Evolutionary conservation across 1,140 invertebrate genomes (phyloP).

Genomic region (Venustaconcha ellipsiformis): DNA sequence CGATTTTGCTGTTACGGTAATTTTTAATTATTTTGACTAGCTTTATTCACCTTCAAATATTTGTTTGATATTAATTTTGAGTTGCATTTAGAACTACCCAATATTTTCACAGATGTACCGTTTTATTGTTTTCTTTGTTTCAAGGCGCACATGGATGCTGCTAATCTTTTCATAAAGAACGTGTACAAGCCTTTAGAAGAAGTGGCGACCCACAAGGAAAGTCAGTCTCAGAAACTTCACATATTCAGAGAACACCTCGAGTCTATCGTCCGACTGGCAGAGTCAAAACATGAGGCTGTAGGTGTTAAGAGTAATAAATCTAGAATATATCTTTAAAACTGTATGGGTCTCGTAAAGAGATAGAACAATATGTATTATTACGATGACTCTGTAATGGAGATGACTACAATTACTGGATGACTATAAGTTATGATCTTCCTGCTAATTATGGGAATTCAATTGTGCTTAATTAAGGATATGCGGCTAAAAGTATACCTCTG

Average conservation of each 20-base stretch:
- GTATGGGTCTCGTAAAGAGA: too few relatives aligned
- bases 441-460: too few relatives aligned
- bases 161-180: conserved; percentile 84
- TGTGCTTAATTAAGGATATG: too few relatives aligned
- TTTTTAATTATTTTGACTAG: too few relatives aligned
- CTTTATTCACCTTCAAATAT: neutral
- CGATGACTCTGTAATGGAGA: too few relatives aligned
- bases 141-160: conserved; percentile 83
- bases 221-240: conserved; percentile 92
- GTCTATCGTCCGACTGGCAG: conserved; percentile 87
- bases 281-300: conserved; percentile 74
- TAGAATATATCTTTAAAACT: conserved; percentile 12
- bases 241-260: conserved; percentile 92
- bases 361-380: too few relatives aligned
- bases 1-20: too few relatives aligned
- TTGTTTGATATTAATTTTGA: neutral
- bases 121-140: neutral
- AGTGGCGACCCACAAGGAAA: conserved; percentile 84
- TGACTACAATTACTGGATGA: too few relatives aligned
- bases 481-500: too few relatives aligned
- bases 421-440: too few relatives aligned
- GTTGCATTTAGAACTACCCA: neutral
- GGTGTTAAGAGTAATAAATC: conserved; percentile 13
- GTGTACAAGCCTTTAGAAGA: conserved; percentile 89
- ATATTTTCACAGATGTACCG: too few relatives aligned